phyloP scores from a whole-genome alignment of 2,797 vertebrate genomes.

The Phaenicophaeus curvirostris region DNA sequence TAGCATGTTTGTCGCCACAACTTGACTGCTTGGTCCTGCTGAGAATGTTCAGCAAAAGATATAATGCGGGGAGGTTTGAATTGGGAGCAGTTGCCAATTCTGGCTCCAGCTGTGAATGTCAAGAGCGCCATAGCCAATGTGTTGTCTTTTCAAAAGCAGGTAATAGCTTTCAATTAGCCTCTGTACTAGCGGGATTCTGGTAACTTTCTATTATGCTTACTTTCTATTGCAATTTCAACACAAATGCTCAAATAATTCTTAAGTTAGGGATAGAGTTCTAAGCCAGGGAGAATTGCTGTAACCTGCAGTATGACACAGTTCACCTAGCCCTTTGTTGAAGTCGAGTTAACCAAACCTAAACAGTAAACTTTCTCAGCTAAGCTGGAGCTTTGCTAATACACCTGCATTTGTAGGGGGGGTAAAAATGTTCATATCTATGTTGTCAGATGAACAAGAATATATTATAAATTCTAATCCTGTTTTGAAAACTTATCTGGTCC shows the following conservation, averaged over 20 bases:
- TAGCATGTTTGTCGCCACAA: neutral
- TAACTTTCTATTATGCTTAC: neutral
- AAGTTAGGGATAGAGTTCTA: neutral
- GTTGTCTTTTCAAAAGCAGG: neutral
- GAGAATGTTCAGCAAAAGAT: neutral
- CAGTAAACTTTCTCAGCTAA: neutral
- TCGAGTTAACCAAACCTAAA: neutral
- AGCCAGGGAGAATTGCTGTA: neutral
- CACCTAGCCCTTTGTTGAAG: neutral
- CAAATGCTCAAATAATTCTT: neutral
- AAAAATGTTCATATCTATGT: neutral
- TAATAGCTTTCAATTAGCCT: neutral
- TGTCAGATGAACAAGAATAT: neutral
- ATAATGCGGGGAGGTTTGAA: neutral
- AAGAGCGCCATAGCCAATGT: neutral
- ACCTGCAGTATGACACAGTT: neutral
- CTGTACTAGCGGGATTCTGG: neutral
- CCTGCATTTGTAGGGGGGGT: neutral
- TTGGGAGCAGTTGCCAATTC: neutral
- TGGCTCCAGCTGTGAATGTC: neutral
- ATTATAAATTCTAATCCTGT: neutral
- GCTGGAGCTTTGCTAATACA: neutral
- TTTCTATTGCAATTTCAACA: neutral
- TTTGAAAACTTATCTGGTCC: neutral
- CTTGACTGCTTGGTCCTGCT: neutral